Evolutionary conservation across 2,888 invertebrate genomes (phyloP).

Genomic region (Blastobasis lacticolella): DNA sequence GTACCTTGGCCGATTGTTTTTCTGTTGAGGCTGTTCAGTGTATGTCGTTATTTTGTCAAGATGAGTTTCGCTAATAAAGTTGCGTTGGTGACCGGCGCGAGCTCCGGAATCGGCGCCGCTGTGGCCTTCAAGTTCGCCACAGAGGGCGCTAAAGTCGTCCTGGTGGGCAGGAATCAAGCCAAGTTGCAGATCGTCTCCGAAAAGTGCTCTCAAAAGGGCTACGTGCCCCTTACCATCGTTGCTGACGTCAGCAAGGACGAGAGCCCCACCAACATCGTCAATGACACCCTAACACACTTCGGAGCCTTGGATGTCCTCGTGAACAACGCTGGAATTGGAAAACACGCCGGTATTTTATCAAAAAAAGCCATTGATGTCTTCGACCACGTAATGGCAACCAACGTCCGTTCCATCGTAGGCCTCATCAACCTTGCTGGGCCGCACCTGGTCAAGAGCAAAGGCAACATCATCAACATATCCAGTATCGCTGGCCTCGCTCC

Average conservation of each 20-base stretch:
- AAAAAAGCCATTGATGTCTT: constrained; percentile 12
- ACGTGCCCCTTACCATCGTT: constrained; percentile 14
- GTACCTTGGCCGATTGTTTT: too few relatives aligned
- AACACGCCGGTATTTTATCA: constrained; percentile 5
- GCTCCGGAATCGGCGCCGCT: constrained; percentile 78
- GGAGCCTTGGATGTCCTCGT: constrained; percentile 22
- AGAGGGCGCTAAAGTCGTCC: constrained; percentile 17
- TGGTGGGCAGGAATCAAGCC: constrained; percentile 18
- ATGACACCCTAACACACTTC: constrained; percentile 15
- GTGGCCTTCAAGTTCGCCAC: constrained; percentile 72
- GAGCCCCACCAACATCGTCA: constrained; percentile 13
- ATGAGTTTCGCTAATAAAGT: constrained; percentile 46
- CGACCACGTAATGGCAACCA: constrained; percentile 17
- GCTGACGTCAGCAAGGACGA: constrained; percentile 19
- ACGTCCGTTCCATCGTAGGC: constrained; percentile 16
- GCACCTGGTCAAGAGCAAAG: constrained; percentile 15
- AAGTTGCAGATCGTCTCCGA: constrained; percentile 17
- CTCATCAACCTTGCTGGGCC: constrained; percentile 17
- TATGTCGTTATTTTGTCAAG: background rate
- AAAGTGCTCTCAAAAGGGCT: constrained; percentile 10
- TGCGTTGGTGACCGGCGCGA: constrained; percentile 72
- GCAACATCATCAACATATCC: constrained; percentile 20
- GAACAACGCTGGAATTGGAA: constrained; percentile 20
- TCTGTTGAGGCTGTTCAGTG: too few relatives aligned
- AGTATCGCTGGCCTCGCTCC: constrained; percentile 10